Base-by-base conservation (phyloP, 1,140 invertebrate genomes). In the Polypedilum pembai region DNA sequence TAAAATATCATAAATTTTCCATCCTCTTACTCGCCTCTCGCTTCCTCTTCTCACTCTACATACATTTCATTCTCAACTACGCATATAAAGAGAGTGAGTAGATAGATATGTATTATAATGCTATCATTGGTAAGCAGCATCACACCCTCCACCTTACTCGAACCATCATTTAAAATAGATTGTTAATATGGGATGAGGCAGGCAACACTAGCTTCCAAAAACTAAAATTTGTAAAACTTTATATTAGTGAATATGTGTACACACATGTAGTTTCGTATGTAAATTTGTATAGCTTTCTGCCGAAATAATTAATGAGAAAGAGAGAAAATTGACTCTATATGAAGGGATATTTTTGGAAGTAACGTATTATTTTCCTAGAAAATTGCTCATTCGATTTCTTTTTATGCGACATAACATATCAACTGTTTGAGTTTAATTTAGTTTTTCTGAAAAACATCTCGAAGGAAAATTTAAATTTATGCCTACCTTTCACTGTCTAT, bases 1-100 rank as follows among this genome's bases (percentile, higher is more conserved):
- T 69, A 69, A 69, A 69, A 69, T 69, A 69, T 69, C 65, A 69
- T 69, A 69, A 69, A 69, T 69, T 69, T 69, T 69, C 65, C 17
- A 20, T 69, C 65, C 17, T 69, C 17, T 69, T 18, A 56, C 65
- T 21, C 8, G 5, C 20, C 65, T 69, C 17, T 18, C 12, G 0
- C 65, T 18, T 10, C 65, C 17, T 66, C n/a, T 69, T 5, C 17
- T 21, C 65, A 69, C 20, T n/a, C 17, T 15, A 45, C 41, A 12
- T 4, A 56, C 45, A 56, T n/a, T 56, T 56, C 45, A 33, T 56
- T 56, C 45, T 56, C 45, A 56, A 56, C 45, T 56, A 12, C 45
- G 24, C 24, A 33, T 33, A 33, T 33, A 33, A 56, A 15, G 10
- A 56, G 45, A 56, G 45, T 56, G 45, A 56, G 12, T 56, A n/a